Percentiles rank a stretch among this genome's conserved stretches.
These are phyloP conservation scores for Teinopalpus imperialis DNA, from an alignment of 2,888 invertebrate species.

Conservation along the genomic window DNA sequence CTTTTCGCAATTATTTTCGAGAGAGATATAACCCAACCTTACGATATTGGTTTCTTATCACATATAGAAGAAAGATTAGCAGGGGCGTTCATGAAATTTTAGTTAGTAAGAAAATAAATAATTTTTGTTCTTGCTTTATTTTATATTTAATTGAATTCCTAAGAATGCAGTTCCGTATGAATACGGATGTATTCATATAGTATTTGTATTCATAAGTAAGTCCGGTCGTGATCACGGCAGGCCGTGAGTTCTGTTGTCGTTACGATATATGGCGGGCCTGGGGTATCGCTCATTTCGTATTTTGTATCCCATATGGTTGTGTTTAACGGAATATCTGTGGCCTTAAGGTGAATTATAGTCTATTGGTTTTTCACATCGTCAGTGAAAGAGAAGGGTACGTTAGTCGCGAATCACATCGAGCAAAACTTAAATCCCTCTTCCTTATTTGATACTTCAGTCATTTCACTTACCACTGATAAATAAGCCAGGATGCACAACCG, in stretches of 20 bases:
- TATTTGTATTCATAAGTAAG: slow-evolving; percentile 40
- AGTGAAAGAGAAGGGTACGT: no score
- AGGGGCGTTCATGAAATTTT: no score
- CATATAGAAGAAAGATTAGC: no score
- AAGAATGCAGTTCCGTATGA: slow-evolving; percentile 6
- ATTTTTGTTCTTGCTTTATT: slow-evolving; percentile 1
- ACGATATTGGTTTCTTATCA: no score
- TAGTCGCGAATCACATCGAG: no score
- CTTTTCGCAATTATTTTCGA: no score
- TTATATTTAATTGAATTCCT: slow-evolving; percentile 6
- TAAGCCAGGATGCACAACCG: no score
- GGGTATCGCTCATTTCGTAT: slow-evolving; percentile 55
- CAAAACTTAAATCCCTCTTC: no score
- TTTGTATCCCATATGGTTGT: slow-evolving; percentile 37
- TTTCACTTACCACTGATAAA: no score
- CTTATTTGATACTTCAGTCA: no score
- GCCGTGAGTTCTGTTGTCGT: slow-evolving; percentile 49
- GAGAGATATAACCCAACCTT: no score
- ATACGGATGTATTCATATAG: slow-evolving; percentile 41
- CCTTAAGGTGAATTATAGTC: slow-evolving; percentile 4
- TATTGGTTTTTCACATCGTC: not conserved
- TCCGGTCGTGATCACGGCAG: slow-evolving; percentile 54
- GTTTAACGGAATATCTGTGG: slow-evolving; percentile 12
- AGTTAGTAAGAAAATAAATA: no score
- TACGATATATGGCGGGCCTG: slow-evolving; percentile 47